Conservation (phyloP, 1,140 invertebrate species). For the Zaprionus camerounensis region DNA sequence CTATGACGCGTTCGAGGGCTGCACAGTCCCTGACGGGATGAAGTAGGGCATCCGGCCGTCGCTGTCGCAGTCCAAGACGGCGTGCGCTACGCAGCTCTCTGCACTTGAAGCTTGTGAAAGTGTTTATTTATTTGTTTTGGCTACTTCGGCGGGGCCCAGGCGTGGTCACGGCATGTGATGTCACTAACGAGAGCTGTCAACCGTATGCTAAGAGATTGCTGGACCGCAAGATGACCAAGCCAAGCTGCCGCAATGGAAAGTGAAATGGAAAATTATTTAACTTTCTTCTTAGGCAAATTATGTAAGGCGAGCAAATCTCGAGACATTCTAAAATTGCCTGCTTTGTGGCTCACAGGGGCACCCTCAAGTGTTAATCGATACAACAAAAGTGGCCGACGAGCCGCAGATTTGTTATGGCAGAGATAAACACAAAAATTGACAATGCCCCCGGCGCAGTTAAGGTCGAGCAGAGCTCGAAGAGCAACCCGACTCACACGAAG, state of each 20-base stretch:
- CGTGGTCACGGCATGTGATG: constrained; percentile 35
- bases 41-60: constrained; percentile 8
- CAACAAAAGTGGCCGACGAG: constrained; percentile 5
- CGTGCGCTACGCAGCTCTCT: constrained; percentile 12
- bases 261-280: constrained; percentile 58
- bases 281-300: constrained; percentile 68
- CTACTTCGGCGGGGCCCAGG: constrained; percentile 3
- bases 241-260: constrained; percentile 19
- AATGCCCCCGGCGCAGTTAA: constrained; percentile 11
- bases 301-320: constrained; percentile 46
- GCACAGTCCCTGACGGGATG: not conserved
- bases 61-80: constrained; percentile 9
- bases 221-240: constrained; percentile 6
- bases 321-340: constrained; percentile 59
- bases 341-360: not conserved
- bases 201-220: constrained; percentile 29
- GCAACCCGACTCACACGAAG: constrained; percentile 13
- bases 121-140: constrained; percentile 59
- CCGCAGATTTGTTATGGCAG: constrained; percentile 31
- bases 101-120: constrained; percentile 70
- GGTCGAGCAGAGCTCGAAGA: constrained; percentile 2
- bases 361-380: constrained; percentile 40
- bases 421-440: constrained; percentile 30
- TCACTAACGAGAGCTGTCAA: constrained; percentile 36
- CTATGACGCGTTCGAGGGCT: constrained; percentile 27